phyloP scores from a whole-genome alignment of 2,797 vertebrate species.

The Rhinogobio ventralis region DNA sequence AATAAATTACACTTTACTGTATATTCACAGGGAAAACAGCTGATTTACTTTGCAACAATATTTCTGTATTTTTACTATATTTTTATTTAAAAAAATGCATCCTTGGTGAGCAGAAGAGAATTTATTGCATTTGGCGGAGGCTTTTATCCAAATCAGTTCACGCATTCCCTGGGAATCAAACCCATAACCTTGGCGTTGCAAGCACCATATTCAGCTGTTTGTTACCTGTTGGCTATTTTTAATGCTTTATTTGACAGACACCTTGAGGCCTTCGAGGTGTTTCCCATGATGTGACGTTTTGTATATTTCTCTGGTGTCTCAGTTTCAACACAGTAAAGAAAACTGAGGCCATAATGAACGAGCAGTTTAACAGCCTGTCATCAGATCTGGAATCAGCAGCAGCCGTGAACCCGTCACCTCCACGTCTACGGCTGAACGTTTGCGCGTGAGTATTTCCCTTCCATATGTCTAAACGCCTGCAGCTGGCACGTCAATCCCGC shows the following conservation, averaged over 20 bases:
- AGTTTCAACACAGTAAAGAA: background rate
- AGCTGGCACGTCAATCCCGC: conserved; percentile 4
- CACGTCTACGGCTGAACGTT: background rate
- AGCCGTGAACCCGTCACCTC: background rate
- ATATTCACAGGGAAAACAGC: background rate
- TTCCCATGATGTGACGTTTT: conserved; percentile 46
- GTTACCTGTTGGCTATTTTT: background rate
- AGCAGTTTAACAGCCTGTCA: conserved; percentile 14
- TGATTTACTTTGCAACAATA: background rate
- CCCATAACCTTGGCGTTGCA: background rate
- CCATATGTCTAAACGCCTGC: conserved; percentile 27
- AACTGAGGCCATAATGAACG: background rate
- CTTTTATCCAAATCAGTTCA: background rate
- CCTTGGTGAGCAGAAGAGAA: background rate
- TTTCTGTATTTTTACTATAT: background rate
- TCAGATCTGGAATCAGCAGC: conserved; percentile 17
- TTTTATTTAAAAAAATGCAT: background rate
- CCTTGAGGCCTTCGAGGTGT: conserved; percentile 65
- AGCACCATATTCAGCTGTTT: background rate
- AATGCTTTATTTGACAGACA: background rate
- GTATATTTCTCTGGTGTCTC: background rate
- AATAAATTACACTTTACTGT: background rate
- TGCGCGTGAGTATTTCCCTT: background rate
- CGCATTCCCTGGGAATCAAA: background rate
- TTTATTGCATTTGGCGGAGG: background rate